Evolutionary conservation across 1,140 invertebrate species (phyloP), one percentile per base, ranked within the genome.

Genomic region (Plutomurus gul): DNA sequence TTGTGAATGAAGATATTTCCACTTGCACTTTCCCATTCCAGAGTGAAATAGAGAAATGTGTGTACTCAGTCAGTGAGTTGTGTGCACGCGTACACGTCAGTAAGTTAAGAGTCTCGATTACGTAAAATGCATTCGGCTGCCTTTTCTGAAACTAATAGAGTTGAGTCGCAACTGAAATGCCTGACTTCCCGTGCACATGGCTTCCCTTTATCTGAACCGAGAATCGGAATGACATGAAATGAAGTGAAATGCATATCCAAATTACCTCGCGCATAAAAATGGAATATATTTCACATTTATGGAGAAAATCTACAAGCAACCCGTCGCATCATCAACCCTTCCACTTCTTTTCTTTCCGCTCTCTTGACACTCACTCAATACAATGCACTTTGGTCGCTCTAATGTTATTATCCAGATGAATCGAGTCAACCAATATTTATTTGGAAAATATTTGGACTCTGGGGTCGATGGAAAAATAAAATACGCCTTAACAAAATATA

Each of bases 171-270:
- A n/a, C n/a, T n/a, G 27, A 60, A 60, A 51, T 51, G 47, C 25
- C n/a, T 13, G 51, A 16, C 27, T 60, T 60, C 25, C 49, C 49
- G 18, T 51, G 11, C 22, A 56, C 56, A 65, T 30, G 27, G 16
- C 27, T 11, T 33, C 56, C 18, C 56, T 65, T 47, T 65, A 65
- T 65, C 56, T 65, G 25, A 36, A 1, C 16, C 36, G 11, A 65
- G 30, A 27, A 65, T 65, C 56, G 25, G 56, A 65, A 65, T 33
- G 56, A 65, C 56, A 65, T 65, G 56, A 65, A 65, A 65, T 73
- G 40, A 73, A 73, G 71, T 73, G 43, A 73, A 73, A 43, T 73
- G 43, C 43, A 47, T 73, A 43, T 40, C 71, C 71, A 73, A 40
- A 73, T 73, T 73, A 43, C 71, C 71, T 43, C 71, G 18, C 1